Evolutionary conservation across 2,888 invertebrate genomes (phyloP), one percentile per base, ranked within the genome.

Genomic region (Nymphalis polychloros): DNA sequence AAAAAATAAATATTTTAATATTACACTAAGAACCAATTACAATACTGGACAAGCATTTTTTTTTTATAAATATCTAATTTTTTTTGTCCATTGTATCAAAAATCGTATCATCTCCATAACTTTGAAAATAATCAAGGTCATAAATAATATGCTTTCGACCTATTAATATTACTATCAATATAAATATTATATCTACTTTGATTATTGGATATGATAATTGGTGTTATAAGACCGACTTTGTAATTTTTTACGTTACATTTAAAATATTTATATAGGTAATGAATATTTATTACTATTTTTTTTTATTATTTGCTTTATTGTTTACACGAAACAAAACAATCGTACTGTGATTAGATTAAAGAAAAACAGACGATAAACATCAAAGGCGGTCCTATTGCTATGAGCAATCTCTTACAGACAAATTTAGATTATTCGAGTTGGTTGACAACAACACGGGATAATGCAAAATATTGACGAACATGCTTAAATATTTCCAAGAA

Each of bases 31-130:
- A 77, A 74, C 66, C 63, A 72, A 69, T 71, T 73, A 74, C 73
- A 72, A 76, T 80, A 82, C 76, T 81, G 81, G 83, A 86, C 84
- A 79, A 78, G 71, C 75, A 75, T 76, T 78, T 77, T 73, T 76
- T 75, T 77, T 74, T 76, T 75, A 76, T 72, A 74, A 82, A 83
- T 79, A 73, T 63, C 63, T 64, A 77, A 31, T 6, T 78, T 80
- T 72, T 73, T 76, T 75, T 79, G 79, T 81, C 81, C 80, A 81
- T 83, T 73, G 87, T 89, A 89, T 88, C 86, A 88, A 88, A 89
- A 87, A 80, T 82, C 82, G 82, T 85, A 75, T 76, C 64, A 69
- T 76, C 76, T 78, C 77, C 69, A 77, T 78, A 77, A 75, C 74
- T 73, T 76, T 73, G 71, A 70, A 73, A 76, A 77, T 76, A 77